Percentiles rank a stretch among this genome's conserved stretches.
phyloP scores from a whole-genome alignment of 2,113 vertebrate species.

The Platysternon megacephalum region DNA sequence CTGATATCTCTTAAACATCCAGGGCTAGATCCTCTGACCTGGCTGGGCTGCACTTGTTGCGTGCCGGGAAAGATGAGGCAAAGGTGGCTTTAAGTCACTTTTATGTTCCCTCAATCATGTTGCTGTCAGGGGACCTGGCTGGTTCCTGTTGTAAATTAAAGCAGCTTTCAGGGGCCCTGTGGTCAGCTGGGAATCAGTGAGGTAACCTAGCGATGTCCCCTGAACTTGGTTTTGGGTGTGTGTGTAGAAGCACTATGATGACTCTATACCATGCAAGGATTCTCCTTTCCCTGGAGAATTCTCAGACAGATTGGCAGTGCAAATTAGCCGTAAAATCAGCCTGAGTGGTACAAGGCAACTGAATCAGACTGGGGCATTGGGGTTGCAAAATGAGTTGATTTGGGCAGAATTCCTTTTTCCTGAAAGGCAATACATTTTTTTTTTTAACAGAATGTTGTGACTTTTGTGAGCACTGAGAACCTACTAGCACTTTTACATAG shows the following conservation, averaged over 20 bases:
- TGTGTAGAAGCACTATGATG: background rate
- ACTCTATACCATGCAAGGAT: background rate
- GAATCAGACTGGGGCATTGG: accelerated
- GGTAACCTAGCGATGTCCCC: background rate
- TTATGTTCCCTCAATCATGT: background rate
- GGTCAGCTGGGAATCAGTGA: background rate
- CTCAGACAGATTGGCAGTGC: too few species aligned
- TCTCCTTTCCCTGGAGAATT: accelerated
- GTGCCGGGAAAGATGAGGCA: background rate
- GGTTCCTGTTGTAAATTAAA: background rate
- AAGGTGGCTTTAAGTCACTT: background rate
- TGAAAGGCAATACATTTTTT: background rate
- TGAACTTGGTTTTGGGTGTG: background rate
- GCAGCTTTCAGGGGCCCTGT: background rate
- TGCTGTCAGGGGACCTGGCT: background rate
- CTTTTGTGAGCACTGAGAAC: background rate
- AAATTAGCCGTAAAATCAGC: too few species aligned
- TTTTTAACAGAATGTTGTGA: background rate
- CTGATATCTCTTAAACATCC: background rate
- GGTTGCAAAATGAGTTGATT: background rate
- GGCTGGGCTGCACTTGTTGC: background rate
- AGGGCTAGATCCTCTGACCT: background rate
- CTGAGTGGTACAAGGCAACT: background rate
- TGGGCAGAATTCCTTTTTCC: background rate
- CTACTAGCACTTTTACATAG: background rate